Evolutionary conservation across 2,888 invertebrate species (phyloP).

Genomic region (Acanthosepion esculentum): DNA sequence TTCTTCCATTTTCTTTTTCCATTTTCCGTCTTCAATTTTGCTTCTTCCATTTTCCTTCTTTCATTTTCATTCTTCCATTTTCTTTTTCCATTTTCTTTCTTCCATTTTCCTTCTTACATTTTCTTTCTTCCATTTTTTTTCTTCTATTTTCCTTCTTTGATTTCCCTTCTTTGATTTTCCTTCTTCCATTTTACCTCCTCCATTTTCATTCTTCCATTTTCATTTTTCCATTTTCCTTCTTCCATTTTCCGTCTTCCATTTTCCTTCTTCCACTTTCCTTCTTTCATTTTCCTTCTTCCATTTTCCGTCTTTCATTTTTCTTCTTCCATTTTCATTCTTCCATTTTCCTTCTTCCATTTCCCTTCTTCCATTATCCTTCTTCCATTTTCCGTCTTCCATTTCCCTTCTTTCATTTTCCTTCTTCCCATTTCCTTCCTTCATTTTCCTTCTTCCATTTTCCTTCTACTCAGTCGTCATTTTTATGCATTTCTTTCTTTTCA

Average conservation of each 20-base stretch:
- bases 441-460: too few relatives aligned
- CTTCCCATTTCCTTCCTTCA: too few relatives aligned
- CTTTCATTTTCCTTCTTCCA: too few relatives aligned
- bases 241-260: too few relatives aligned
- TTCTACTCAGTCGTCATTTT: neutral
- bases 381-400: neutral
- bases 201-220: too few relatives aligned
- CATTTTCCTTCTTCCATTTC: neutral
- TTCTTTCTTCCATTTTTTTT: neutral
- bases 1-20: neutral
- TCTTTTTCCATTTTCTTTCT: neutral
- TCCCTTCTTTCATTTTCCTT: neutral
- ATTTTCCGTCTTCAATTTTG: too few relatives aligned
- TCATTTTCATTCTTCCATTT: too few relatives aligned
- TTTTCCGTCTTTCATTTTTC: neutral
- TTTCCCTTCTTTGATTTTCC: too few relatives aligned
- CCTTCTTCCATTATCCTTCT: too few relatives aligned
- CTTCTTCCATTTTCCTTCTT: neutral
- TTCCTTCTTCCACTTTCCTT: too few relatives aligned
- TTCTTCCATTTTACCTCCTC: too few relatives aligned
- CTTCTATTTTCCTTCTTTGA: neutral
- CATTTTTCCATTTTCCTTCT: neutral
- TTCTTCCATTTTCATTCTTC: neutral
- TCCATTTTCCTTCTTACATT: neutral
- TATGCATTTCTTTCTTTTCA: neutral